These are phyloP conservation scores for Cladopsammia gracilis DNA, from an alignment of 64 coral and sea anemone genomes.

Conservation along the genomic window DNA sequence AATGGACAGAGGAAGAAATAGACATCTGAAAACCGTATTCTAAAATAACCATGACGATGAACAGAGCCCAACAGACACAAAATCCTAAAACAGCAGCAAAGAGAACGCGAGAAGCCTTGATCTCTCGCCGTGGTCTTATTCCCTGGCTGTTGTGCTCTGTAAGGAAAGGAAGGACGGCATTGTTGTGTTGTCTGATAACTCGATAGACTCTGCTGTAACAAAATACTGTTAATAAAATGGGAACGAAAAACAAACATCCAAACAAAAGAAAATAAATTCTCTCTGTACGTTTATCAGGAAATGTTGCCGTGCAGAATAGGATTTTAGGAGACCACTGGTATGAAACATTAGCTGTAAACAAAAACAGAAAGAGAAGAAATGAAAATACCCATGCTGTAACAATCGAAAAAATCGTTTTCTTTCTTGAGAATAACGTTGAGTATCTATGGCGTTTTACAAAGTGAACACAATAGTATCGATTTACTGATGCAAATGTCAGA, in stretches of 20 bases:
- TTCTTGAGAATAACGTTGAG: slow-evolving; percentile 10
- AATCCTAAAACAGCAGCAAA: neutral
- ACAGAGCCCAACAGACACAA: neutral
- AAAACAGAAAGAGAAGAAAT: neutral
- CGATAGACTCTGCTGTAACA: neutral
- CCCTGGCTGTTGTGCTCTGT: neutral
- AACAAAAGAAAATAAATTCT: neutral
- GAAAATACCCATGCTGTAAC: neutral
- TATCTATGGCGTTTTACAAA: neutral
- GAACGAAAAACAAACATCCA: neutral
- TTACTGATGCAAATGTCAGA: slow-evolving; percentile 5
- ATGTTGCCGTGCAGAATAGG: neutral
- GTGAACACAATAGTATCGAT: slow-evolving; percentile 55
- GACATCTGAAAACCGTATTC: neutral
- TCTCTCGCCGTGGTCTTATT: neutral
- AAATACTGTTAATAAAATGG: neutral
- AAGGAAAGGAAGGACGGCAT: neutral
- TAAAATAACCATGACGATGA: neutral
- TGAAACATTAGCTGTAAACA: neutral
- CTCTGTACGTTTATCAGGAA: neutral
- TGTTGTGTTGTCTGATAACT: neutral
- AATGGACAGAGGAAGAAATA: neutral
- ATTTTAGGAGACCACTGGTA: neutral
- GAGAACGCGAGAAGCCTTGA: neutral
- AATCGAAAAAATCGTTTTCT: slow-evolving; percentile 5